Evolutionary conservation across 2,797 vertebrate species (phyloP), one percentile per base, ranked within the genome.

Genomic region (Coccyzus lansbergi): DNA sequence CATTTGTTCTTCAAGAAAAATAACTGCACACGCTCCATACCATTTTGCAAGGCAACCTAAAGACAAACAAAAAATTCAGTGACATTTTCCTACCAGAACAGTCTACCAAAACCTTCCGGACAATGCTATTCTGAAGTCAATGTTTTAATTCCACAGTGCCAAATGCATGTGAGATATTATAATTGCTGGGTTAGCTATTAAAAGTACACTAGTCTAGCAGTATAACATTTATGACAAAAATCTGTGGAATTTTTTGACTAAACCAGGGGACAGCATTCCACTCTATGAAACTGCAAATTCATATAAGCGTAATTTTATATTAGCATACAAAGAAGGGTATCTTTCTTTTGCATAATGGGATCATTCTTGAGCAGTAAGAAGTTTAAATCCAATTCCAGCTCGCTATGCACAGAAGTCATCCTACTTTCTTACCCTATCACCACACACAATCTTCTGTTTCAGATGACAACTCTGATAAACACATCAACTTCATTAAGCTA

Each of bases 1-100:
- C 99, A 99, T 93, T 97, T 98, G 95, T 98, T 98, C 96, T 97
- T 99, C 96, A 98, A 97, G 97, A 99, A 99, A 94, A 99, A 99
- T 53, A 98, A 98, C 96, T 99, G 99, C 46, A 99, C 97, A 34
- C 98, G 98, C 95, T 99, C 99, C 95, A 99, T 98, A 28, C 99
- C 99, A 71, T 98, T 99, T 95, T 99, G 99, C 59, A 99, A 98
- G 34, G 98, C 98, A 87, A 95, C 95, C 98, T 98, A 93, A 36
- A 82, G 69, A 80, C 75, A 95, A 77, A 86, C 22, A 67, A 65
- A 44, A 28, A 13, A 4, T 15, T 58, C 22, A 69, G 22, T 63
- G 40, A 75, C 9, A 10, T 40, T 85, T 51, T 80, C 26, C 2
- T 42, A 58, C 49, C 31, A 46, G 29, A 5, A 86, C 13, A 51